Evolutionary conservation across 2,888 invertebrate species (phyloP).

Genomic region (Unio pictorum): DNA sequence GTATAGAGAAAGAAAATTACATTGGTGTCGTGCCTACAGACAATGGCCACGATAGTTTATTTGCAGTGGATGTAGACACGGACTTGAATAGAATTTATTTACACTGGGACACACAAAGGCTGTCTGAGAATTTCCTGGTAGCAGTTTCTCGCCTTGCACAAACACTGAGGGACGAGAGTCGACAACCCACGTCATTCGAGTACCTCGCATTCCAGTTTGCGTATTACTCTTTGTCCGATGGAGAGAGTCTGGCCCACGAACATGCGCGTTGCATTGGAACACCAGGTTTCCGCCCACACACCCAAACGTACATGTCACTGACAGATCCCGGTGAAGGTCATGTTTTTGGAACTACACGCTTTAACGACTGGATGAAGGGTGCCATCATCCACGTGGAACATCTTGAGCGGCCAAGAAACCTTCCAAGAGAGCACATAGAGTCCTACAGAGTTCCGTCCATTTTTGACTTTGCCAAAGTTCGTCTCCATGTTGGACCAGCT

Average conservation of each 20-base stretch:
- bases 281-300: constrained; percentile 43
- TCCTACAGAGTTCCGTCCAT: constrained; percentile 48
- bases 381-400: constrained; percentile 54
- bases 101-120: constrained; percentile 29
- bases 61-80: constrained; percentile 17
- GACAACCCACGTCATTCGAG: constrained; percentile 38
- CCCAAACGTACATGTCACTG: constrained; percentile 15
- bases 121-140: constrained; percentile 23
- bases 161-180: constrained; percentile 20
- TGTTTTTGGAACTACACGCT: constrained; percentile 44
- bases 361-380: constrained; percentile 47
- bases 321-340: constrained; percentile 12
- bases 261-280: constrained; percentile 34
- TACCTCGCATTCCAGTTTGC: constrained; percentile 39
- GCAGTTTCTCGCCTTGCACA: constrained; percentile 29
- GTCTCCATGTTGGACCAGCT: constrained; percentile 44
- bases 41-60: constrained; percentile 2
- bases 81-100: constrained; percentile 22
- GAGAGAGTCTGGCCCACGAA: constrained; percentile 10
- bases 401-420: constrained; percentile 43
- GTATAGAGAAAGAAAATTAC: constrained; percentile 24
- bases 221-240: constrained; percentile 22
- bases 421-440: constrained; percentile 38
- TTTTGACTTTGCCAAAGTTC: constrained; percentile 44
- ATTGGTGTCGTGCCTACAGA: constrained; percentile 33